Conservation (phyloP, 2,797 vertebrate species). For the Anguilla pacifica region DNA sequence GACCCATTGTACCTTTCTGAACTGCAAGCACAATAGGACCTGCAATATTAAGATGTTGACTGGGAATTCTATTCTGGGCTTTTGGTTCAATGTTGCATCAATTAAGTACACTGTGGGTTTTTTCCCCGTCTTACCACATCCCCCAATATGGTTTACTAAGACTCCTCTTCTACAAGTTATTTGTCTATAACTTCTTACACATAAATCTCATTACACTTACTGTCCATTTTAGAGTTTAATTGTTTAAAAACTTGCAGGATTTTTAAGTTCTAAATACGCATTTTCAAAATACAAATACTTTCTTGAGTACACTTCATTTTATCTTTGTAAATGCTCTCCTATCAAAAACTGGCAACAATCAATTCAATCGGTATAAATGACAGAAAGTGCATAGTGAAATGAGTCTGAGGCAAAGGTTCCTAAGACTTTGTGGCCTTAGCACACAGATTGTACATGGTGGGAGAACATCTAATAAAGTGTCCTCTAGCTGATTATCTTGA, state of each 20-base stretch:
- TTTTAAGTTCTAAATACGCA: not conserved
- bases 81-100: not conserved
- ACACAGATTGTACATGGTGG: not conserved
- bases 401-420: not conserved
- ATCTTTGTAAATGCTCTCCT: not conserved
- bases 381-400: not conserved
- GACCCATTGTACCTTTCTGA: not conserved
- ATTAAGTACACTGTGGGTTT: not conserved
- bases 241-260: not conserved
- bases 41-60: not conserved
- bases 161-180: not conserved
- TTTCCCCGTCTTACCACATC: not conserved
- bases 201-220: not conserved
- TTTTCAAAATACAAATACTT: not conserved
- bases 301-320: not conserved
- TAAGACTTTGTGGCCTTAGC: not conserved
- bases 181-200: not conserved
- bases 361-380: not conserved
- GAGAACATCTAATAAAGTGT: not conserved
- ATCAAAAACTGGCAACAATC: not conserved
- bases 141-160: not conserved
- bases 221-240: not conserved
- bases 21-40: not conserved
- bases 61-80: not conserved
- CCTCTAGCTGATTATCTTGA: slow-evolving; percentile 4